phyloP scores from a whole-genome alignment of 2,113 vertebrate species.

The Pollimyrus isidori region DNA sequence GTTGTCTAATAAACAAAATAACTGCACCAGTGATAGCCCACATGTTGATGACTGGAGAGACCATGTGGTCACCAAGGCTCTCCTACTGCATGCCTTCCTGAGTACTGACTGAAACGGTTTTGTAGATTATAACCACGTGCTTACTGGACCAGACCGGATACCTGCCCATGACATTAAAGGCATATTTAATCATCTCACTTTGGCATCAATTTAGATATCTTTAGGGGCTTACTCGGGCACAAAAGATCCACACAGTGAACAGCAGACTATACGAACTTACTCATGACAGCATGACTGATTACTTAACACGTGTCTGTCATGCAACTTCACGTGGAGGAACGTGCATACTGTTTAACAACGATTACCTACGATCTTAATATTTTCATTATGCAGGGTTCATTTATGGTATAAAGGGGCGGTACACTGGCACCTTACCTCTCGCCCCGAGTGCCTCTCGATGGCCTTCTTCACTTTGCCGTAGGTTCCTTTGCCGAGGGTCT shows the following conservation, averaged over 20 bases:
- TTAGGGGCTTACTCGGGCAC: background rate
- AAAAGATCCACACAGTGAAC: background rate
- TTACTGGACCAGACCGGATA: background rate
- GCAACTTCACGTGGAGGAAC: background rate
- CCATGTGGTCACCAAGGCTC: background rate
- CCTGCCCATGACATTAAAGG: background rate
- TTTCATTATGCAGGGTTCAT: background rate
- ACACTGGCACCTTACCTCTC: constrained; percentile 74
- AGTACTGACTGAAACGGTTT: background rate
- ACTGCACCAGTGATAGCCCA: background rate
- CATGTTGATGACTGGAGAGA: background rate
- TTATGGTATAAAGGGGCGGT: background rate
- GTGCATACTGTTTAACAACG: background rate
- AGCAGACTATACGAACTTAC: background rate
- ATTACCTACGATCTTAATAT: background rate
- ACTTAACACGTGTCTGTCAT: background rate
- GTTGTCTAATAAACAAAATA: background rate
- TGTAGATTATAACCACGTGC: background rate
- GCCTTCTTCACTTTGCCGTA: constrained; percentile 97
- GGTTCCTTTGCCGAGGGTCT: constrained; percentile 92
- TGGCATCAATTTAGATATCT: background rate
- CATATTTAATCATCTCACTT: background rate
- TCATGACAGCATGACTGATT: background rate
- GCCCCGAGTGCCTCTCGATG: constrained; percentile 86
- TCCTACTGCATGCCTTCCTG: background rate